Evolutionary conservation across 2,113 vertebrate genomes (phyloP), one percentile per base, ranked within the genome.

Genomic region (Apus apus): DNA sequence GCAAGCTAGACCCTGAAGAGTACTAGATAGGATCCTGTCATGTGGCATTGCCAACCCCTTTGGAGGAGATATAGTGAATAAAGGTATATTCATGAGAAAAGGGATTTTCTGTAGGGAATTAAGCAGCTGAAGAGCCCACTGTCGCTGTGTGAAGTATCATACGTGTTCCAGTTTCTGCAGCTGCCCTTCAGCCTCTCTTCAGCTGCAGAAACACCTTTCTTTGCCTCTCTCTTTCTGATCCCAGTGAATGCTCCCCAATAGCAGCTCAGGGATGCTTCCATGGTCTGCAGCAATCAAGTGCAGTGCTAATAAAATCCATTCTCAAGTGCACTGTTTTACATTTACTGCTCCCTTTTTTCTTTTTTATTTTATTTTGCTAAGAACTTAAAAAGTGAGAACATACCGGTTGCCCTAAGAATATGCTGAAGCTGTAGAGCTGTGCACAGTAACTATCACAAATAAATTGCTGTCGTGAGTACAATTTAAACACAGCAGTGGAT

Each of bases 1-100:
- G 77, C 57, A 81, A 66, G 57, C 84, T 65, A 79, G 66, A 82
- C 76, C 54, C 87, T 87, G 81, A 89, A 93, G 93, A 92, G 87
- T 57, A 83, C 89, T 82, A 95, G 79, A 92, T 13, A 62, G 70
- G 46, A 92, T 96, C 79, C 76, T 89, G 70, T 25, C 68, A 66
- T 88, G 80, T 56, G 51, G 25, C 13, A 7, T 46, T 94, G 82
- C 84, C 93, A 94, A 18, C 17, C 26, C 46, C 30, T 79, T 73
- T 90, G 71, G 62, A 96, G 89, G 56, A 79, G 57, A 80, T 22
- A 22, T 16, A 65, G 36, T 43, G 74, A 79, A 86, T 81, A 80
- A 80, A 73, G 12, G 81, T 77, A 90, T 93, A 94, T 70, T 87
- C 45, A 88, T 73, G 61, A 85, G 53, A 27, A 74, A 85, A 75